These are phyloP conservation scores for Periophthalmus magnuspinnatus DNA, from an alignment of 2,797 vertebrate genomes.

Conservation along the genomic window DNA sequence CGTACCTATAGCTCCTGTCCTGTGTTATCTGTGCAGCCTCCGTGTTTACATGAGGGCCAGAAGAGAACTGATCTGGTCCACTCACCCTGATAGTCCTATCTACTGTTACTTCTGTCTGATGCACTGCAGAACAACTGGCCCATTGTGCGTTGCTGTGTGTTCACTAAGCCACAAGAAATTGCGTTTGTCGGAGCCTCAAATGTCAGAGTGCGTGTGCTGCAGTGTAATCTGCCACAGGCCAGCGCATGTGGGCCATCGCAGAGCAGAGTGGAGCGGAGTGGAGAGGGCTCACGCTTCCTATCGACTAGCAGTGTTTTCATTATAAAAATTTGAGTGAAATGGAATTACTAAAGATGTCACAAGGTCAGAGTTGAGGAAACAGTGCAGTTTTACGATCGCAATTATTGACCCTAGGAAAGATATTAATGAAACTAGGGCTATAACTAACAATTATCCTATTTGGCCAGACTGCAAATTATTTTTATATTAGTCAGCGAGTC, in stretches of 20 bases:
- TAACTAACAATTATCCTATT: too few relatives aligned
- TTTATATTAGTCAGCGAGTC: too few relatives aligned
- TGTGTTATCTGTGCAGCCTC: constrained; percentile 52
- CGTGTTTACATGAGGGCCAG: constrained; percentile 27
- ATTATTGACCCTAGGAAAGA: neutral
- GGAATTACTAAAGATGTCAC: neutral
- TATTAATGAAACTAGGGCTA: too few relatives aligned
- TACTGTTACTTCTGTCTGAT: constrained; percentile 61
- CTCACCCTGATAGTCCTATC: constrained; percentile 65
- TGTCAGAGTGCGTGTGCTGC: constrained; percentile 34
- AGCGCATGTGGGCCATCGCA: constrained; percentile 64
- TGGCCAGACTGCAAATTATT: too few relatives aligned
- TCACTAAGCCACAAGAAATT: constrained; percentile 56
- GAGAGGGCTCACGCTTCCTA: constrained; percentile 7
- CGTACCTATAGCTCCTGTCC: constrained; percentile 32
- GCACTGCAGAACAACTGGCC: constrained; percentile 54
- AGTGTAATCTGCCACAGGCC: constrained; percentile 57
- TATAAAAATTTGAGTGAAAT: neutral
- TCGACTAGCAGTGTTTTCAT: neutral
- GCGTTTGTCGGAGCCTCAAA: constrained; percentile 43
- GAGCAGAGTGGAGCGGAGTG: constrained; percentile 22
- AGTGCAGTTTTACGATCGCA: too few relatives aligned
- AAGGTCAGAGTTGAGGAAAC: too few relatives aligned
- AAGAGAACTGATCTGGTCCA: constrained; percentile 50
- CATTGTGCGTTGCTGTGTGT: constrained; percentile 50